phyloP scores from a whole-genome alignment of 2,113 vertebrate species.

The Oryzias curvinotus region DNA sequence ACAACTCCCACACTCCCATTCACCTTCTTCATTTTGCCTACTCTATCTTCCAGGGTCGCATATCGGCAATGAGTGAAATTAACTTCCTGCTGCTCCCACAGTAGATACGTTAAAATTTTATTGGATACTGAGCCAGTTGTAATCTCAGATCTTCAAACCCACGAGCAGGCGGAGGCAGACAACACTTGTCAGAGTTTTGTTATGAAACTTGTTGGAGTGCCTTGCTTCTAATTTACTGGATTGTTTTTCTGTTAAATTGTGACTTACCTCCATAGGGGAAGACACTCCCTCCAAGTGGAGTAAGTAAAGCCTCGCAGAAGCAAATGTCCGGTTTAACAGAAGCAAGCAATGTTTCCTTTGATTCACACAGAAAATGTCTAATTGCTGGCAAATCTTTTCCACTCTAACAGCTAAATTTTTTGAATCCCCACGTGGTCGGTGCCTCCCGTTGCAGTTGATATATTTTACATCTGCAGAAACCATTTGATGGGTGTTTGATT shows the following conservation, averaged over 20 bases:
- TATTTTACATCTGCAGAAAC: conserved; percentile 45
- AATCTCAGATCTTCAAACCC: conserved; percentile 39
- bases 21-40: conserved; percentile 49
- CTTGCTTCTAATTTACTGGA: background rate
- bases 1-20: conserved; percentile 43
- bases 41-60: conserved; percentile 53
- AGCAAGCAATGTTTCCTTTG: too few species aligned
- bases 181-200: conserved; percentile 7
- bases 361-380: background rate
- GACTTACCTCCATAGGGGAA: too few species aligned
- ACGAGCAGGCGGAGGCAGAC: conserved; percentile 22
- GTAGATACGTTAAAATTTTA: conserved; percentile 46
- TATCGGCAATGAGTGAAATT: conserved; percentile 59
- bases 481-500: conserved; percentile 33
- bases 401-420: conserved; percentile 16
- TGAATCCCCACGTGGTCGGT: conserved; percentile 18
- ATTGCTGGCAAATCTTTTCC: background rate
- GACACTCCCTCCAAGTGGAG: too few species aligned
- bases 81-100: conserved; percentile 48
- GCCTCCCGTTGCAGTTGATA: conserved; percentile 32
- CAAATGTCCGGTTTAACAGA: too few species aligned
- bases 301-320: too few species aligned
- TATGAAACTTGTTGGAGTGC: conserved; percentile 13
- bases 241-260: too few species aligned
- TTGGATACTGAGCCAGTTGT: conserved; percentile 35